A percentile compares a stretch with the other conserved stretches of the same genome.
Evolutionary conservation across 2,888 invertebrate species (phyloP).

Genomic region (Drosophila flavopinicola): DNA sequence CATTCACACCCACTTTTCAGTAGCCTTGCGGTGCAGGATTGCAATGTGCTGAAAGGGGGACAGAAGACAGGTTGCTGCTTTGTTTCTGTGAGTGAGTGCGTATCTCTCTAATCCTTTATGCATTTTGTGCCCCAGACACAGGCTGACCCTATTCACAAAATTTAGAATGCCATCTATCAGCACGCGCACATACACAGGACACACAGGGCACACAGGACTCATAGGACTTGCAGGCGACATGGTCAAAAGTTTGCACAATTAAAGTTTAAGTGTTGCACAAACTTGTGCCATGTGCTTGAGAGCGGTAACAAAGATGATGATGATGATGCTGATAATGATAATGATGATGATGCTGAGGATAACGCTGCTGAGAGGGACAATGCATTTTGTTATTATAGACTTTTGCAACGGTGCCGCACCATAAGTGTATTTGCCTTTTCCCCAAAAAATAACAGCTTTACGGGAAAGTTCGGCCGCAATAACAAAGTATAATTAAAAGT

Average conservation of each 20-base stretch:
- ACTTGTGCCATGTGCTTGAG: slow-evolving; percentile 67
- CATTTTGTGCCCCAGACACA: slow-evolving; percentile 63
- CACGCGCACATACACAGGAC: slow-evolving; percentile 30
- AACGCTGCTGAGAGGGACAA: slow-evolving; percentile 37
- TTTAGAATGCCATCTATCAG: slow-evolving; percentile 75
- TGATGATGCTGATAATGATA: slow-evolving; percentile 3
- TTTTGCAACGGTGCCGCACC: slow-evolving; percentile 14
- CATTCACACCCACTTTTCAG: slow-evolving; percentile 40
- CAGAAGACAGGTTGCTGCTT: slow-evolving; percentile 5
- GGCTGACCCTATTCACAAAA: slow-evolving; percentile 75
- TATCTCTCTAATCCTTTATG: slow-evolving; percentile 68
- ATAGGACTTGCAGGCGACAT: slow-evolving; percentile 65
- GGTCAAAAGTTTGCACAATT: slow-evolving; percentile 78
- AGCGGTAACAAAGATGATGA: slow-evolving; percentile 23
- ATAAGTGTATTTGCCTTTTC: slow-evolving; percentile 39
- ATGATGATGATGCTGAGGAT: slow-evolving; percentile 17
- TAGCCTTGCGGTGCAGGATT: slow-evolving; percentile 24
- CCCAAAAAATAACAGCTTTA: slow-evolving; percentile 60
- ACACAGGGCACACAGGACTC: slow-evolving; percentile 10
- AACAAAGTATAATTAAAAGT: slow-evolving; percentile 75
- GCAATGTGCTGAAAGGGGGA: slow-evolving; percentile 32
- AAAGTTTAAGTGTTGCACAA: slow-evolving; percentile 81
- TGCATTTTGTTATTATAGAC: slow-evolving; percentile 72
- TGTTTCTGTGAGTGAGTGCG: slow-evolving; percentile 16
- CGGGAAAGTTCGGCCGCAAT: slow-evolving; percentile 50